Percentiles rank a stretch among this genome's conserved stretches.
Evolutionary conservation across 1,140 invertebrate species (phyloP).

Genomic region (Drosophila nigrodunni): DNA sequence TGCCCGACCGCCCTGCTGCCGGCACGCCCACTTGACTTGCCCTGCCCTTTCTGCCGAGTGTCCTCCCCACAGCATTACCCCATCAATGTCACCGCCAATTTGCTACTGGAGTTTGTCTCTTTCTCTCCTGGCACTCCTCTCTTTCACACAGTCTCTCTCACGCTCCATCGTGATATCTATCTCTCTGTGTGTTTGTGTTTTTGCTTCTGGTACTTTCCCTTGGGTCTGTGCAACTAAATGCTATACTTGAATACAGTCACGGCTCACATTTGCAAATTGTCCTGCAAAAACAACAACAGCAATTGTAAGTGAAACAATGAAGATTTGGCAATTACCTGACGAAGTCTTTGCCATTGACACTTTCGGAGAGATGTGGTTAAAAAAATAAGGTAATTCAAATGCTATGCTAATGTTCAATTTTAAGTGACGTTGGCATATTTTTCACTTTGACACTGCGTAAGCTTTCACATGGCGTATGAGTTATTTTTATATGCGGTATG

Average conservation of each 20-base stretch:
- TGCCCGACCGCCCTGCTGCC: conserved; percentile 26
- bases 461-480: conserved; percentile 14
- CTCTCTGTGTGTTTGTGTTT: conserved; percentile 7
- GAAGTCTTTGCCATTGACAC: conserved; percentile 60
- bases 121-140: not conserved
- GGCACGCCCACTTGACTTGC: conserved; percentile 24
- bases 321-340: conserved; percentile 62
- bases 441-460: conserved; percentile 28
- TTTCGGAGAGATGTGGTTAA: conserved; percentile 7
- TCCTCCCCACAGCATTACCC: conserved; percentile 21
- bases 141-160: not conserved
- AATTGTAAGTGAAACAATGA: conserved; percentile 40
- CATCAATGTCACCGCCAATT: conserved; percentile 81
- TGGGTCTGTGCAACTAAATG: conserved; percentile 32
- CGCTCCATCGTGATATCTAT: too few species aligned
- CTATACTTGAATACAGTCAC: conserved; percentile 47
- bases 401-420: conserved; percentile 53
- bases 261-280: conserved; percentile 68
- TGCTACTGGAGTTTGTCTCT: conserved; percentile 56
- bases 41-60: not conserved
- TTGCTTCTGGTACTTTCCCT: conserved; percentile 27
- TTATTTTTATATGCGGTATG: conserved; percentile 30
- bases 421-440: conserved; percentile 54
- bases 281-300: conserved; percentile 40
- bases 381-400: conserved; percentile 31